Evolutionary conservation across 2,797 vertebrate species (phyloP), one percentile per base, ranked within the genome.

Genomic region (Urocyon cinereoargenteus): DNA sequence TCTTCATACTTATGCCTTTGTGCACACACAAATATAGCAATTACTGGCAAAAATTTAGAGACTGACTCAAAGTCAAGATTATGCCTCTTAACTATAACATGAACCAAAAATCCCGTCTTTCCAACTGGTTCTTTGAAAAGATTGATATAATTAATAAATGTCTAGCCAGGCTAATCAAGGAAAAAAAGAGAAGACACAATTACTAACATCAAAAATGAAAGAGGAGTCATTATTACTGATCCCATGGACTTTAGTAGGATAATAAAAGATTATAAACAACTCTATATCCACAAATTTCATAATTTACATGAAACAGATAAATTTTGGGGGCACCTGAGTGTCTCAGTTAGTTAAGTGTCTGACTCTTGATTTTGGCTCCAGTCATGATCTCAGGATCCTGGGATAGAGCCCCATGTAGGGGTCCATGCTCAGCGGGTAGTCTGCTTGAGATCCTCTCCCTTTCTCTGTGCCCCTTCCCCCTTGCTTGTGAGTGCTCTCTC

Each of bases 41-140:
- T 57, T 83, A 86, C 81, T 66, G 18, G 72, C 40, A 66, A 94
- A 95, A 86, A 45, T 64, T 40, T 79, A 92, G 61, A 73, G 28
- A 59, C 14, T 59, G 34, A 81, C 51, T 89, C 78, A 93, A 93
- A 97, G 45, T 34, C 84, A 95, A 77, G 36, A 73, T n/a, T 73
- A 75, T 4, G 45, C 5, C 49, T 94, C 55, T 92, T 87, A 92
- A 86, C 3, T 73, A 19, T 82, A 88, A 79, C 62, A 85, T 45
- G 22, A 96, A 85, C 73, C 79, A 88, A 85, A 83, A 97, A 90
- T 28, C 53, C 49, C 19, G 81, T 9, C 59, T 22, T 66, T 11
- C 55, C 91, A 85, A 11, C 62, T 90, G 61, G 51, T 86, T 92
- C 84, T 92, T 68, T 85, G 36, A 57, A 91, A 96, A 86, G 10